Percentiles rank a stretch among this genome's conserved stretches.
Evolutionary conservation across 2,888 invertebrate genomes (phyloP).

Genomic region (Petrolisthes manimaculis): DNA sequence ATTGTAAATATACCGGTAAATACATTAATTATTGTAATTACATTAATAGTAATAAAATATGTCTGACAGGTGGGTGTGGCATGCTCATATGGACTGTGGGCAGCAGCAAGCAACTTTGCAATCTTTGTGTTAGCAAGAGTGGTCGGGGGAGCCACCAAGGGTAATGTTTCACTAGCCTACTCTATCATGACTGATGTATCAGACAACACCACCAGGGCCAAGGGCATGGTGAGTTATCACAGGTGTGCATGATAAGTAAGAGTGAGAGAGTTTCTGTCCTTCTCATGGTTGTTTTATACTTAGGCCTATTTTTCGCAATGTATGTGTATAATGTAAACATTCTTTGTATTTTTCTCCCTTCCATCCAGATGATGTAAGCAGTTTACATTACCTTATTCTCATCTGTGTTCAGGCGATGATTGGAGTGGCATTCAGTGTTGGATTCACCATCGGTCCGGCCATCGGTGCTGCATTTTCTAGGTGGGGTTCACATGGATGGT

Average conservation of each 20-base stretch:
- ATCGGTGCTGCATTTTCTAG: conserved; percentile 91
- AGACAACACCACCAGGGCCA: conserved; percentile 84
- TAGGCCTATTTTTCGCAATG: conserved; percentile 15
- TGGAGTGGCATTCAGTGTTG: conserved; percentile 96
- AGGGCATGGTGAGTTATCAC: conserved; percentile 82
- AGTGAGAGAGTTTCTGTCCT: too few relatives aligned
- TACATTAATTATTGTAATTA: background rate
- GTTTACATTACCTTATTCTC: conserved; percentile 6
- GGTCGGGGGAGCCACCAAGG: conserved; percentile 95
- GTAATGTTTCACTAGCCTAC: conserved; percentile 94
- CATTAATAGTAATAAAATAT: conserved; percentile 1
- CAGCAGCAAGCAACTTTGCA: conserved; percentile 85
- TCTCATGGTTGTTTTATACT: conserved; percentile 75
- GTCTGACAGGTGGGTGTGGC: conserved; percentile 83
- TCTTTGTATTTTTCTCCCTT: background rate
- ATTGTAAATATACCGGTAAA: background rate
- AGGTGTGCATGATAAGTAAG: too few relatives aligned
- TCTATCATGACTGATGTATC: conserved; percentile 95
- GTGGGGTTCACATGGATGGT: conserved; percentile 77
- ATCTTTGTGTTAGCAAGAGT: conserved; percentile 92
- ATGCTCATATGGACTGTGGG: conserved; percentile 90
- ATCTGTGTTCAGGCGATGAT: conserved; percentile 77
- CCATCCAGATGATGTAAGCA: background rate
- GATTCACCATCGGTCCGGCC: conserved; percentile 96
- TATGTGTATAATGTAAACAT: background rate